These are phyloP conservation scores for Luffia ferchaultella DNA, from an alignment of 2,888 invertebrate genomes.

Conservation along the genomic window DNA sequence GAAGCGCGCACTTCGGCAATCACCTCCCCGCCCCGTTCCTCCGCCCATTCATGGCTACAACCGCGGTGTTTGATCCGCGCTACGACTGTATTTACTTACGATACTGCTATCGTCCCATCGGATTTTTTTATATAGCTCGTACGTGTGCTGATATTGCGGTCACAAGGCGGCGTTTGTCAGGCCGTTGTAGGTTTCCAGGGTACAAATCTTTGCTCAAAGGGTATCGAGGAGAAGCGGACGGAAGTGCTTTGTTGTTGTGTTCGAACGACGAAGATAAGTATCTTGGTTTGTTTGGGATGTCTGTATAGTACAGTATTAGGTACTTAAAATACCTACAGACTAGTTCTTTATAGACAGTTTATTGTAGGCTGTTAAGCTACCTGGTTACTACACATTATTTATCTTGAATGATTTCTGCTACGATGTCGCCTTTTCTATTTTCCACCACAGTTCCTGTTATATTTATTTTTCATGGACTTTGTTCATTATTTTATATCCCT, in stretches of 20 bases:
- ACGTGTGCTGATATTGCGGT: neutral
- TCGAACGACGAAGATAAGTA: neutral
- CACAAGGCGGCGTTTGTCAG: neutral
- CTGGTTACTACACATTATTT: too few species aligned
- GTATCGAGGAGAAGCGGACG: neutral
- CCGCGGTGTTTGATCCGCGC: neutral
- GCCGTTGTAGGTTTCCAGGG: neutral
- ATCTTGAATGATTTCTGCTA: too few species aligned
- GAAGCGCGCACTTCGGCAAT: conserved; percentile 47
- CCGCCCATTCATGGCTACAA: conserved; percentile 47
- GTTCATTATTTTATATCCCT: too few species aligned
- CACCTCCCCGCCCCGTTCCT: conserved; percentile 22
- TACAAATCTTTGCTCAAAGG: neutral
- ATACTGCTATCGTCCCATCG: neutral
- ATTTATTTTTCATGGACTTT: too few species aligned
- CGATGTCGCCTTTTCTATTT: too few species aligned
- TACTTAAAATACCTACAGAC: neutral
- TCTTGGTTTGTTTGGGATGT: neutral
- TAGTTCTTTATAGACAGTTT: too few species aligned
- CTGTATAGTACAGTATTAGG: neutral
- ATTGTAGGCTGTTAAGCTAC: too few species aligned
- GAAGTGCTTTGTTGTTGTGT: neutral
- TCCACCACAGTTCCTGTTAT: too few species aligned
- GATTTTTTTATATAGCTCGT: neutral
- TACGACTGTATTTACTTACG: neutral